Evolutionary conservation across 2,888 invertebrate genomes (phyloP), one percentile per base, ranked within the genome.

Genomic region (Nasonia oneida): DNA sequence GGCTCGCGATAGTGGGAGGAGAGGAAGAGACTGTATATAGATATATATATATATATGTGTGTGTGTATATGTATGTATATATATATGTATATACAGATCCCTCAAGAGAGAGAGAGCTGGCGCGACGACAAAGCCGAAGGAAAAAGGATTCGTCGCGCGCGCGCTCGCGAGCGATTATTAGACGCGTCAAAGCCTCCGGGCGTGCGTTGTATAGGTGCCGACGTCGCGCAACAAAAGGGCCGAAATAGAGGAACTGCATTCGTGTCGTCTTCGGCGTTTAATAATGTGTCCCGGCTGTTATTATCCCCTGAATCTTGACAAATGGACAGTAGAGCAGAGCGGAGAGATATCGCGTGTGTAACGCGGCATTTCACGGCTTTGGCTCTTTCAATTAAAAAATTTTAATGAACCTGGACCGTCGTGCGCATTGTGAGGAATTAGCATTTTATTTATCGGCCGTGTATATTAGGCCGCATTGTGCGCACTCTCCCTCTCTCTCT

Each of bases 151-250:
- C 93, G 93, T 93, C 92, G 93, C 93, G 93, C 91, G 91, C 93
- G 93, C 91, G 91, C 18, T 0, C 93, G 91, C 91, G 93, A 91
- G 91, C 93, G 92, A 93, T 93, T 93, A 93, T 93, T 93, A 93
- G 93, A 92, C 89, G 92, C 91, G 92, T 53, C 67, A 61, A 8
- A 2, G 61, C 42, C 71, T n/a, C 18, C 39, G 42, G 87, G 86
- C n/a, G n/a, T 47, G 10, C 12, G 10, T 47, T 47, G 8, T 42
- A 42, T 42, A 37, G 67, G 67, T 37, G 33, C 14, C 67, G 37
- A 70, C 33, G 18, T 29, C 37, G 67, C 14, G 2, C 2, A 61
- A 61, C 57, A 61, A 61, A 61, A n/a, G 57, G 6, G 5, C n/a
- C 86, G 82, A 89, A 89, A 89, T 88, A 88, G 88, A 29, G 29